phyloP scores from a whole-genome alignment of 2,797 vertebrate species.

The Cryptoblepharus egeriae region DNA sequence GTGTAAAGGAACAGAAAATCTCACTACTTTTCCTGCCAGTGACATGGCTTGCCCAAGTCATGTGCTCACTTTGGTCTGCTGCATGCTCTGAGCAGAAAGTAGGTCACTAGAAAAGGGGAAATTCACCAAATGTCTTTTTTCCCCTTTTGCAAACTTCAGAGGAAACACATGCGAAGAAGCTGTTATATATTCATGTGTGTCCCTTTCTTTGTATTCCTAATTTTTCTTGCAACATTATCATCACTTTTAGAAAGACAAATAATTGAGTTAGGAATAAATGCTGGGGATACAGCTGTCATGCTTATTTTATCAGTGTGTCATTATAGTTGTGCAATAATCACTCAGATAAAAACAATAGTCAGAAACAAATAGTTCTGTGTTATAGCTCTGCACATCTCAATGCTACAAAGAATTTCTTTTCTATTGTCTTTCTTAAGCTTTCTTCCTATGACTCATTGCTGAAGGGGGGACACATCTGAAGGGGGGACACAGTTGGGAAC shows the following conservation, averaged over 20 bases:
- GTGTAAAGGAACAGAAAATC: slow-evolving; percentile 16
- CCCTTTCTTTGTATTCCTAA: neutral
- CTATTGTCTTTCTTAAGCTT: neutral
- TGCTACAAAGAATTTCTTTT: neutral
- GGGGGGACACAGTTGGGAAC: no score
- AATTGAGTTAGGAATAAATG: neutral
- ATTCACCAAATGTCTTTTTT: neutral
- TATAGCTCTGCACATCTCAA: neutral
- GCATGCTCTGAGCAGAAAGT: slow-evolving; percentile 14
- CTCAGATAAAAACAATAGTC: no score
- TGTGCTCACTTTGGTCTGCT: neutral
- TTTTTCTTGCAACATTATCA: neutral
- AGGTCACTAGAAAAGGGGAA: slow-evolving; percentile 27
- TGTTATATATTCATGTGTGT: neutral
- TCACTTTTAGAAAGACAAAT: neutral
- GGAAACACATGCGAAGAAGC: neutral
- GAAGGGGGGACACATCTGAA: no score
- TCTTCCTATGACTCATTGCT: no score
- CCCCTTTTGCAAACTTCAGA: neutral
- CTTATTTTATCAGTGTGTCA: neutral
- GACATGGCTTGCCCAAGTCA: neutral
- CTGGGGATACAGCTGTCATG: neutral
- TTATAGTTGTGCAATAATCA: neutral
- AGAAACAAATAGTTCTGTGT: no score
- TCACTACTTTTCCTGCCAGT: slow-evolving; percentile 9